phyloP scores from a whole-genome alignment of 2,797 vertebrate species.

The Podarcis siculus region DNA sequence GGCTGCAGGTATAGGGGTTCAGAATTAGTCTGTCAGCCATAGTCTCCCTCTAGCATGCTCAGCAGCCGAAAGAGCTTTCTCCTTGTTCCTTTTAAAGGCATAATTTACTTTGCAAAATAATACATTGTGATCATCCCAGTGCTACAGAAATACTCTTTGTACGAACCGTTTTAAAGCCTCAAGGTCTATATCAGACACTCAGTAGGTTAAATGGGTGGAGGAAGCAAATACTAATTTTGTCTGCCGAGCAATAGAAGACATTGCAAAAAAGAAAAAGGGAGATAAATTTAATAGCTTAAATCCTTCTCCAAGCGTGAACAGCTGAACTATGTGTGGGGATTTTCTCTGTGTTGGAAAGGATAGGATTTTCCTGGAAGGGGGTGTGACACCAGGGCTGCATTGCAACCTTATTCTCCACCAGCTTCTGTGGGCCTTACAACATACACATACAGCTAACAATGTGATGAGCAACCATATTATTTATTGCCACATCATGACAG shows the following conservation, averaged over 20 bases:
- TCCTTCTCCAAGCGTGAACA: neutral
- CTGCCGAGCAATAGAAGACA: neutral
- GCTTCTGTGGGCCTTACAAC: neutral
- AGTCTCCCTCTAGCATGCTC: conserved; percentile 24
- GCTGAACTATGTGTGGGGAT: neutral
- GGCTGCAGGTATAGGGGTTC: neutral
- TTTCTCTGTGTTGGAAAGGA: neutral
- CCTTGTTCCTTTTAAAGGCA: neutral
- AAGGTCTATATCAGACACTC: conserved; percentile 3
- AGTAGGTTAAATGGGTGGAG: conserved; percentile 30
- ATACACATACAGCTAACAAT: too few species aligned
- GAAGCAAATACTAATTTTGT: conserved; percentile 37
- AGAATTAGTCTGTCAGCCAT: neutral
- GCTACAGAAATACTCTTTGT: conserved; percentile 12
- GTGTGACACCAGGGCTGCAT: too few species aligned
- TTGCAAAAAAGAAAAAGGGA: neutral
- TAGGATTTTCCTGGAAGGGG: neutral
- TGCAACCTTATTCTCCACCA: neutral
- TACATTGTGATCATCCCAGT: neutral
- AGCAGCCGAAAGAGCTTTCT: conserved; percentile 13
- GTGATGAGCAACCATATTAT: too few species aligned
- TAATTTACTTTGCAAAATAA: conserved; percentile 10
- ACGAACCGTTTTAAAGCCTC: neutral
- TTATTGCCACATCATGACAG: too few species aligned
- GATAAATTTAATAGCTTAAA: neutral